A percentile compares a stretch with the other conserved stretches of the same genome.
These are phyloP conservation scores for Hydraecia micacea DNA, from an alignment of 2,888 invertebrate species.

Conservation along the genomic window DNA sequence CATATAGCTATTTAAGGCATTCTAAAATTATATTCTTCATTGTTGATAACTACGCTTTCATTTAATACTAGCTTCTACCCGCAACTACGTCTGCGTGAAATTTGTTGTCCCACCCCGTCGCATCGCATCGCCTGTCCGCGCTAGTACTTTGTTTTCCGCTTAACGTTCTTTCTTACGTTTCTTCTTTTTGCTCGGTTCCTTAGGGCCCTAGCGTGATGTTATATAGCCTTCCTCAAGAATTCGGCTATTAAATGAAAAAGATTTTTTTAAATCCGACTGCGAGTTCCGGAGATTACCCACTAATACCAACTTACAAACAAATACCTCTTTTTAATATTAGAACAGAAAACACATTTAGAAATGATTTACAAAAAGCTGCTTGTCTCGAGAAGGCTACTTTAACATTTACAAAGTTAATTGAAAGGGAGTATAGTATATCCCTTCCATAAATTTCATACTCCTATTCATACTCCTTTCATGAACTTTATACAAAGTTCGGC, in stretches of 20 bases:
- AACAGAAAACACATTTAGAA: neutral
- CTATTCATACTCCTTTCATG: conserved; percentile 19
- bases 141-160: too few species aligned
- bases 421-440: neutral
- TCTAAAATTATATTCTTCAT: too few species aligned
- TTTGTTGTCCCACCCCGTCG: too few species aligned
- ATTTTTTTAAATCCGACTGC: too few species aligned
- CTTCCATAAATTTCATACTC: conserved; percentile 7
- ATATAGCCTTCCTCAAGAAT: neutral
- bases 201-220: neutral
- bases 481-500: conserved; percentile 38
- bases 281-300: neutral
- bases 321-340: neutral
- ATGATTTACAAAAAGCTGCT: neutral
- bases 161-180: neutral
- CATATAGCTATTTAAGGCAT: too few species aligned
- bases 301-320: neutral
- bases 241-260: neutral
- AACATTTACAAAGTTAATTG: conserved; percentile 1
- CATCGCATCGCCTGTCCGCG: too few species aligned
- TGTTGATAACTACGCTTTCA: neutral
- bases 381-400: neutral
- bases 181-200: neutral
- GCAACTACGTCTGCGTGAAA: too few species aligned
- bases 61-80: neutral